phyloP scores from a whole-genome alignment of 1,140 invertebrate genomes.

The Glomeris maerens region DNA sequence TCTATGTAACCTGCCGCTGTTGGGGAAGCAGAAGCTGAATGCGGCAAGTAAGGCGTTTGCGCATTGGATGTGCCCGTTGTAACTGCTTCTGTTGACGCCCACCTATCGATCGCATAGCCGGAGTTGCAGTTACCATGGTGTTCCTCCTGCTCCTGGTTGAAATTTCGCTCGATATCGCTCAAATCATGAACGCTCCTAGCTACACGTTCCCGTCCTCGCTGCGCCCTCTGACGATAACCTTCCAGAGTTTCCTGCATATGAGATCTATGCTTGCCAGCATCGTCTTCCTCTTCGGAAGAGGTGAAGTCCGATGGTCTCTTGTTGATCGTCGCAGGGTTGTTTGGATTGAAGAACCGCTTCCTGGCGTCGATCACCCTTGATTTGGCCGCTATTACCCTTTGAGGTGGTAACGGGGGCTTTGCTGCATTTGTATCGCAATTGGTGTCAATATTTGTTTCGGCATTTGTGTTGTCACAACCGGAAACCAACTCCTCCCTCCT shows the following conservation, averaged over 20 bases:
- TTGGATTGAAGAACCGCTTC: too few relatives aligned
- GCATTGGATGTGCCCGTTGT: background rate
- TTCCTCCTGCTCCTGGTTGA: slow-evolving; percentile 11
- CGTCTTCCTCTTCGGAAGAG: too few relatives aligned
- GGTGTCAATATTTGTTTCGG: too few relatives aligned
- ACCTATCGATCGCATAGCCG: slow-evolving; percentile 29
- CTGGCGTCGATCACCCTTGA: too few relatives aligned
- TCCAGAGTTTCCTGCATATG: slow-evolving; percentile 19
- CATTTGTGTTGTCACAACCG: too few relatives aligned
- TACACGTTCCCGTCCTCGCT: slow-evolving; percentile 20
- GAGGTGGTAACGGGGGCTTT: too few relatives aligned
- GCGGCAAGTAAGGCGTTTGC: slow-evolving; percentile 1
- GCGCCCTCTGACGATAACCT: slow-evolving; percentile 17
- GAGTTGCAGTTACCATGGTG: slow-evolving; percentile 1
- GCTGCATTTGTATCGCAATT: too few relatives aligned
- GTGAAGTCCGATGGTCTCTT: background rate
- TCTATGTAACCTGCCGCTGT: slow-evolving; percentile 49
- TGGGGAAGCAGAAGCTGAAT: slow-evolving; percentile 9
- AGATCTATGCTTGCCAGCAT: too few relatives aligned
- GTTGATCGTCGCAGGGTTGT: background rate
- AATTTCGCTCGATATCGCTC: slow-evolving; percentile 16
- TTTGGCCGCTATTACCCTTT: too few relatives aligned
- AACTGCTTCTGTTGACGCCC: slow-evolving; percentile 18
- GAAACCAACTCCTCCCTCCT: too few relatives aligned
- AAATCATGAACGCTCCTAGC: slow-evolving; percentile 22